Percentiles rank a stretch among this genome's conserved stretches.
phyloP scores from a whole-genome alignment of 2,113 vertebrate genomes.

The Hemiscyllium ocellatum region DNA sequence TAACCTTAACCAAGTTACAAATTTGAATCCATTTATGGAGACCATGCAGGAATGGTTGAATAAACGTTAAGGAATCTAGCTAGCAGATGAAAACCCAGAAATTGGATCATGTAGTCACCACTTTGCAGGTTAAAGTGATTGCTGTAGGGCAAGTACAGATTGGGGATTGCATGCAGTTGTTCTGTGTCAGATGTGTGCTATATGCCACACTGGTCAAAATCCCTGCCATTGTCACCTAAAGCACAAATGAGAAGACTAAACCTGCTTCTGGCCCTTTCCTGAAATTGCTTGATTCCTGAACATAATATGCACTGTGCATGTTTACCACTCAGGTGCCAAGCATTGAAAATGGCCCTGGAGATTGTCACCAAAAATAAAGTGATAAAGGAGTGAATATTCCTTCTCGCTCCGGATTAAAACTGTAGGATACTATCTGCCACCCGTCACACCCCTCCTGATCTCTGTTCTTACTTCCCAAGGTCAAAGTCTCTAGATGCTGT shows the following conservation, averaged over 20 bases:
- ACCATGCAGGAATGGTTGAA: not conserved
- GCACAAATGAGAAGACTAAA: not conserved
- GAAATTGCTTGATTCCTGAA: not conserved
- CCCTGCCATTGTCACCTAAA: no score
- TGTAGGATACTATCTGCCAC: not conserved
- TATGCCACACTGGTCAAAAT: not conserved
- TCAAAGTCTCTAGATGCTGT: no score
- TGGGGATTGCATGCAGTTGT: no score
- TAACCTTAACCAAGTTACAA: not conserved
- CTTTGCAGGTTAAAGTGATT: not conserved
- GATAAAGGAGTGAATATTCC: not conserved
- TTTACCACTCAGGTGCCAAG: not conserved
- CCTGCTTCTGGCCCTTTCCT: not conserved
- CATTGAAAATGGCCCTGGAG: not conserved
- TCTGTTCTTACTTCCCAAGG: no score
- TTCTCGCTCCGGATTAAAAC: not conserved
- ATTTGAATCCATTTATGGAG: constrained; percentile 12
- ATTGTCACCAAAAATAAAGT: not conserved
- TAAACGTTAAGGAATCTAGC: not conserved
- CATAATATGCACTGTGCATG: not conserved
- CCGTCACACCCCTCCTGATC: no score
- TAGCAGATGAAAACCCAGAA: not conserved
- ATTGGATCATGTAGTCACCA: not conserved
- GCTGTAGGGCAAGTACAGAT: not conserved
- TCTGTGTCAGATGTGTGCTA: not conserved